These are phyloP conservation scores for Anolis carolinensis DNA, from an alignment of 2,113 vertebrate genomes.

Conservation along the genomic window DNA sequence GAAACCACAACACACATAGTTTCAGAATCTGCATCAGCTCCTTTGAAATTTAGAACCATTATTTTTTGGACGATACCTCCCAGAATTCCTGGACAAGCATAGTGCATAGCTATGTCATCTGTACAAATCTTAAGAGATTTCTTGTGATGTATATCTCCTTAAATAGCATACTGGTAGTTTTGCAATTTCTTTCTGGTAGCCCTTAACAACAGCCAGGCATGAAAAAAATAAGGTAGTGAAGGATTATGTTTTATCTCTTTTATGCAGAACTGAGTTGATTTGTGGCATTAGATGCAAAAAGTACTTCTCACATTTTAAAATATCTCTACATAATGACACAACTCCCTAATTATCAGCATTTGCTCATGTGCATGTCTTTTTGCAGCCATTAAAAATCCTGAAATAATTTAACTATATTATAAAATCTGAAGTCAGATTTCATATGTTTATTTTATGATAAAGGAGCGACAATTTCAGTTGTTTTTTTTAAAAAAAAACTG, in stretches of 20 bases:
- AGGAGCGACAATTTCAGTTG: background rate
- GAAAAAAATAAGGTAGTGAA: slow-evolving; percentile 20
- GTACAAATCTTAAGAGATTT: background rate
- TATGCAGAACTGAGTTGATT: background rate
- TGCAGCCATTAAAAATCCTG: background rate
- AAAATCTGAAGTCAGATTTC: background rate
- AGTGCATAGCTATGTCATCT: background rate
- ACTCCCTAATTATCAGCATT: background rate
- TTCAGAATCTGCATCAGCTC: background rate
- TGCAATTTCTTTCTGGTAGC: background rate
- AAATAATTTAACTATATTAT: background rate
- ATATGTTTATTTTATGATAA: background rate
- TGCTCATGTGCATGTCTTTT: background rate
- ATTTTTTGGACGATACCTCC: background rate
- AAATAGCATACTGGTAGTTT: background rate
- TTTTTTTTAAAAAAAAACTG: background rate
- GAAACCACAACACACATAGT: background rate
- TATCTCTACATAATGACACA: background rate
- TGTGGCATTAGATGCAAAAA: background rate
- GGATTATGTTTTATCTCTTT: background rate
- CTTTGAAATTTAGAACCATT: background rate
- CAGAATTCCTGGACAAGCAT: background rate
- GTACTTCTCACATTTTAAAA: background rate
- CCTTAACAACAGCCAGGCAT: background rate
- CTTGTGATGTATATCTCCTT: background rate